Evolutionary conservation across 2,888 invertebrate species (phyloP).

Genomic region (Thecocarcelia acutangulata): DNA sequence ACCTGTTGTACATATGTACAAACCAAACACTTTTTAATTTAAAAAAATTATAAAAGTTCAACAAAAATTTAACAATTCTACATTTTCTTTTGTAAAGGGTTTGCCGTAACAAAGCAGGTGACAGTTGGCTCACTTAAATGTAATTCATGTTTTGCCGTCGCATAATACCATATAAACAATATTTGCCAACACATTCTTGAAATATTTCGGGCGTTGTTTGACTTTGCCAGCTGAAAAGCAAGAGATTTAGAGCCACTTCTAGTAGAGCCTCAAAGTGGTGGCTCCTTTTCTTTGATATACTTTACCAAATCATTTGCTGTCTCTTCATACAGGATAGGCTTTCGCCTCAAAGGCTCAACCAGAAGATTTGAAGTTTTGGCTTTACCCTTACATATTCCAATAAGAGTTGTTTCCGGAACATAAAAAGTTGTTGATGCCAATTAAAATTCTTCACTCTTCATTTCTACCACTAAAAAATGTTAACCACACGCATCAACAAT

Average conservation of each 20-base stretch:
- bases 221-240: constrained; percentile 32
- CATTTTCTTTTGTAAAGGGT: constrained; percentile 55
- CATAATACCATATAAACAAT: constrained; percentile 52
- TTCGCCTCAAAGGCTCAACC: constrained; percentile 9
- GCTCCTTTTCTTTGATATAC: constrained; percentile 30
- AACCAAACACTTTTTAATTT: no score
- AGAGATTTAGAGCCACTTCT: constrained; percentile 30
- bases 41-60: constrained; percentile 54
- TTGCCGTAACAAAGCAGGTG: constrained; percentile 55
- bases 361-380: constrained; percentile 5
- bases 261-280: constrained; percentile 37
- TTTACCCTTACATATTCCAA: constrained; percentile 17
- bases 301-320: constrained; percentile 1
- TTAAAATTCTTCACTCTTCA: constrained; percentile 19
- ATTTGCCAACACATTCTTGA: constrained; percentile 43
- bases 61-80: no score
- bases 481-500: constrained; percentile 12
- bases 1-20: no score
- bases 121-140: constrained; percentile 32
- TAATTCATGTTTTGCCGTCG: constrained; percentile 49
- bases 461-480: constrained; percentile 5
- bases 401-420: constrained; percentile 43
- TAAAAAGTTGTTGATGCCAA: constrained; percentile 30
- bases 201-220: constrained; percentile 37
- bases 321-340: constrained; percentile 8